Evolutionary conservation across 37 sponge, comb jelly and placozoan genomes (phyloP), one percentile per base, ranked within the genome.

Genomic region (Spongilla lacustris): DNA sequence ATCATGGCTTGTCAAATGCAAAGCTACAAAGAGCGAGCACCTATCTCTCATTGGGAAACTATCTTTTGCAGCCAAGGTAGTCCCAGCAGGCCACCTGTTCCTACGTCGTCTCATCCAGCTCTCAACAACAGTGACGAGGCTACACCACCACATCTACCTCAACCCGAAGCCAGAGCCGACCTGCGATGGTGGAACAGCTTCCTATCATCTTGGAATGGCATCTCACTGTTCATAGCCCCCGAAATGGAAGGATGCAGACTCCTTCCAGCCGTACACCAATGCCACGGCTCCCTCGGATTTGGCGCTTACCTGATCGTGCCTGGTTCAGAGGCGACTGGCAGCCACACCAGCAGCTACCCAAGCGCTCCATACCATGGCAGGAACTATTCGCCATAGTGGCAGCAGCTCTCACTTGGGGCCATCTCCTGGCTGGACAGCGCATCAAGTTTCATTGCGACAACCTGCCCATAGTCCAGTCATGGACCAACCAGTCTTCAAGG

Each of bases 101-200:
- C 6, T 41, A 41, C 41, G 41, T 41, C 41, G 6, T 41, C 6
- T 41, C 6, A 41, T 41, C 41, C 41, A 41, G 6, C 41, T 41
- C 6, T 41, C 41, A 3, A 41, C 41, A 3, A 41, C 41, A 41
- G 41, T 41, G 41, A 41, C 6, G 41, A 41, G 3, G 41, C 41
- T 41, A n/a, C n/a, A n/a, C n/a, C n/a, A n/a, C n/a, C n/a, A n/a
- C n/a, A n/a, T n/a, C n/a, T n/a, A n/a, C n/a, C n/a, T n/a, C n/a
- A n/a, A n/a, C n/a, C n/a, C n/a, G n/a, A 75, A 83, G 84, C 84
- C 73, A 4, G 84, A 84, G 68, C 72, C 84, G 31, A 24, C 50
- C 11, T 1, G 2, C 30, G 13, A 50, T 82, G 83, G 36, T 71
- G 46, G 46, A 21, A 23, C 26, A 36, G 29, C 58, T 84, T 66